phyloP scores from a whole-genome alignment of 64 coral and sea anemone genomes.

The Platygyra sinensis region DNA sequence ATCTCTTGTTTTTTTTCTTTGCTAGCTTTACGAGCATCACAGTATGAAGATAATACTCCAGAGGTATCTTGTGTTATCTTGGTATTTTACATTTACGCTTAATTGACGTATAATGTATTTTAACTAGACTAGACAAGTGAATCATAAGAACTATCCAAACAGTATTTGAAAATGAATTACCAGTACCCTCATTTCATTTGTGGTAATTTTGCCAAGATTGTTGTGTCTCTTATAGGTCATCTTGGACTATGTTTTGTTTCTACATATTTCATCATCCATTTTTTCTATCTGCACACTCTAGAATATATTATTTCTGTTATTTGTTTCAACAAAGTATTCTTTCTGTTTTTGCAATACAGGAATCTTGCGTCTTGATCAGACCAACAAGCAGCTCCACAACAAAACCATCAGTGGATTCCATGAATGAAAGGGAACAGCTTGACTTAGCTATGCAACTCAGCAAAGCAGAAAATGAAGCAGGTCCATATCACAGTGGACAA shows the following conservation, averaged over 20 bases:
- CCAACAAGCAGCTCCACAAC: neutral
- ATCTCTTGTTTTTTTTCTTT: neutral
- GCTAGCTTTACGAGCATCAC: constrained; percentile 44
- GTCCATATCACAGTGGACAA: neutral
- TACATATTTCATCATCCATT: no score
- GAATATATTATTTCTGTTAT: no score
- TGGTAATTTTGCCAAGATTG: no score
- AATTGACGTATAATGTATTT: no score
- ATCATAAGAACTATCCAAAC: no score
- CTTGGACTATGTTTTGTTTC: no score
- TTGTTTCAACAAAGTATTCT: neutral
- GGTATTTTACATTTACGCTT: no score
- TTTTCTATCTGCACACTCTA: no score
- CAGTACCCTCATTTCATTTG: no score
- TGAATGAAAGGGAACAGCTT: constrained; percentile 18
- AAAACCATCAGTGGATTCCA: neutral
- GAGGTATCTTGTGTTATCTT: neutral
- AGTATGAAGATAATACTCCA: constrained; percentile 22
- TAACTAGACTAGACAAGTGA: no score
- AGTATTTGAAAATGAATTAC: no score
- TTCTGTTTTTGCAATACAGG: neutral
- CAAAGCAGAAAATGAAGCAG: constrained; percentile 11
- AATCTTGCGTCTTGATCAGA: neutral
- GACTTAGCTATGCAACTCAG: constrained; percentile 21
- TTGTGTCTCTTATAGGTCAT: no score